Evolutionary conservation across 1,140 invertebrate genomes (phyloP).

Genomic region (Cephus cinctus): DNA sequence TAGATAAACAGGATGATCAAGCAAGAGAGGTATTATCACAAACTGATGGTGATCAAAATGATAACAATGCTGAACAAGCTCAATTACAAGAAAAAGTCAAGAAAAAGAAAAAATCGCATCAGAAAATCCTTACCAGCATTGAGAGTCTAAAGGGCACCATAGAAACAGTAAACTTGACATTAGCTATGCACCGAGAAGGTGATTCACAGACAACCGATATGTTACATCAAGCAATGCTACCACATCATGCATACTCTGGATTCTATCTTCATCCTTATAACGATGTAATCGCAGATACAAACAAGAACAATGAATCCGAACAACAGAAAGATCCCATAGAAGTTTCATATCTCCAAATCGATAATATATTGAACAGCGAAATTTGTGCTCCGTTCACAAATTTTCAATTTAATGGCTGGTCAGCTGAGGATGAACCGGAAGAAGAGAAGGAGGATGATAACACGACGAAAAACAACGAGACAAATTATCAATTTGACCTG

Average conservation of each 20-base stretch:
- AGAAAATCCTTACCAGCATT: conserved; percentile 40
- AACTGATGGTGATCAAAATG: background rate
- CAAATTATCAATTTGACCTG: conserved; percentile 42
- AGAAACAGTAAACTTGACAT: conserved; percentile 37
- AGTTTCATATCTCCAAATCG: background rate
- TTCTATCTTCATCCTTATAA: conserved; percentile 31
- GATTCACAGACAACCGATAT: conserved; percentile 46
- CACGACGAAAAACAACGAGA: conserved; percentile 11
- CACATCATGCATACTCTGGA: conserved; percentile 33
- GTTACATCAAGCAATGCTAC: conserved; percentile 37
- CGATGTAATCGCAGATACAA: conserved; percentile 28
- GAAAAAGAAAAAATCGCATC: conserved; percentile 35
- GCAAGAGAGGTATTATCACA: conserved; percentile 29
- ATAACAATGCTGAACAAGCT: conserved; percentile 31
- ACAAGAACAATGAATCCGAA: too few relatives aligned
- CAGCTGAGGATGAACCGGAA: conserved; percentile 28
- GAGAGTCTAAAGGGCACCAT: conserved; percentile 50
- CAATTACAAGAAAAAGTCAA: conserved; percentile 32
- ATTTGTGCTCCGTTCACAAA: conserved; percentile 26
- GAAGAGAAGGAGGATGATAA: conserved; percentile 8
- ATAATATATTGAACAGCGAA: conserved; percentile 17
- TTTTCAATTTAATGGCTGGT: conserved; percentile 41
- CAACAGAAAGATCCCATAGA: background rate
- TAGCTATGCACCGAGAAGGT: conserved; percentile 30
- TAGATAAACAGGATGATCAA: conserved; percentile 52